These are phyloP conservation scores for Hyperoplus immaculatus DNA, from an alignment of 2,797 vertebrate species.

Conservation along the genomic window DNA sequence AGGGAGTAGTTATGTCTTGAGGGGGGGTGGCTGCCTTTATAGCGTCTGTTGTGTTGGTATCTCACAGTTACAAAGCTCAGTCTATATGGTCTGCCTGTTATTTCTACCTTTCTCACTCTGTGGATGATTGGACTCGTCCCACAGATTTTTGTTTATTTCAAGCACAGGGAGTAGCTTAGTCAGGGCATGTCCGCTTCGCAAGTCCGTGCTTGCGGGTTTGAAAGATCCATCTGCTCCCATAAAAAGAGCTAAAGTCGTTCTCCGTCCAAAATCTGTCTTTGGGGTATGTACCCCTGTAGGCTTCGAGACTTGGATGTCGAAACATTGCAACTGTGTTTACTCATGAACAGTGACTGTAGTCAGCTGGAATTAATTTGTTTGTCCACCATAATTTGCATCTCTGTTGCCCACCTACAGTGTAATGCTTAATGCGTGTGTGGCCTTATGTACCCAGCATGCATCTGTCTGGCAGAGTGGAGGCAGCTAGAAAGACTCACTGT, in stretches of 20 bases:
- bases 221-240: slow-evolving; percentile 37
- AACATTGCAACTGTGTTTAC: background rate
- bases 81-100: slow-evolving; percentile 5
- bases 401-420: background rate
- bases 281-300: background rate
- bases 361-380: background rate
- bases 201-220: slow-evolving; percentile 34
- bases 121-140: slow-evolving; percentile 34
- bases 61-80: slow-evolving; percentile 40
- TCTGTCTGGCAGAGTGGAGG: background rate
- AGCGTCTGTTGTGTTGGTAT: slow-evolving; percentile 48
- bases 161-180: slow-evolving; percentile 30
- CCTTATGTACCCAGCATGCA: slow-evolving; percentile 10
- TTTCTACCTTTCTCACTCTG: slow-evolving; percentile 7
- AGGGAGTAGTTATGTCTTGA: slow-evolving; percentile 1
- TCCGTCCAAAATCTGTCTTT: slow-evolving; percentile 6
- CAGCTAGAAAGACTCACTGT: background rate
- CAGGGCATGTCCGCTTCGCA: slow-evolving; percentile 32
- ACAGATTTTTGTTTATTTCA: slow-evolving; percentile 25
- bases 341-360: background rate
- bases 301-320: background rate
- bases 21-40: slow-evolving; percentile 2
- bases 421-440: background rate
- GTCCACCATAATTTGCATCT: background rate
- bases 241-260: slow-evolving; percentile 24